Percentiles rank a stretch among this genome's conserved stretches.
Conservation (phyloP, 2,113 vertebrate genomes). For the Falcunculus frontatus region DNA sequence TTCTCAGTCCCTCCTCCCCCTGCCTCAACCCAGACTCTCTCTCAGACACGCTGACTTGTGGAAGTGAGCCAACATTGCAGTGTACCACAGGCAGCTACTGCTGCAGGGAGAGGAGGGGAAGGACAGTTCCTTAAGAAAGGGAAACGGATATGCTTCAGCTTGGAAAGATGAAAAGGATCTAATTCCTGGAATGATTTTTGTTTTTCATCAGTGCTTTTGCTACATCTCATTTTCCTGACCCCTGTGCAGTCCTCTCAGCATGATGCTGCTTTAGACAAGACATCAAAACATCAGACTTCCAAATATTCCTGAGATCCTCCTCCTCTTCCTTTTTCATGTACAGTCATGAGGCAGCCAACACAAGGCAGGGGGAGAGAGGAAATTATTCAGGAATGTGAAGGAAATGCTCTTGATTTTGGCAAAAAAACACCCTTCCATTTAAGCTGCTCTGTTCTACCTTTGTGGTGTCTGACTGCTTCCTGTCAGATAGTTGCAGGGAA, state of each 20-base stretch:
- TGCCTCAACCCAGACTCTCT: neutral
- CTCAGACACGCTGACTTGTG: neutral
- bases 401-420: neutral
- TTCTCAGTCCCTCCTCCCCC: neutral
- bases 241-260: neutral
- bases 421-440: neutral
- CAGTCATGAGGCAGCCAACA: neutral
- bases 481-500: neutral
- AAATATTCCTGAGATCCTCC: neutral
- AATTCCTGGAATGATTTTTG: neutral
- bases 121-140: neutral
- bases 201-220: neutral
- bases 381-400: neutral
- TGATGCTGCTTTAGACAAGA: neutral
- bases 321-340: neutral
- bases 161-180: neutral
- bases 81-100: neutral
- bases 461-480: neutral
- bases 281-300: neutral
- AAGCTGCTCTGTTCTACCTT: neutral
- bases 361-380: neutral
- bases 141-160: neutral
- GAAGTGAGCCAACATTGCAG: slow-evolving; percentile 27
- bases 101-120: neutral
- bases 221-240: neutral